Evolutionary conservation across 2,113 vertebrate species (phyloP).

Genomic region (Propithecus coquereli): DNA sequence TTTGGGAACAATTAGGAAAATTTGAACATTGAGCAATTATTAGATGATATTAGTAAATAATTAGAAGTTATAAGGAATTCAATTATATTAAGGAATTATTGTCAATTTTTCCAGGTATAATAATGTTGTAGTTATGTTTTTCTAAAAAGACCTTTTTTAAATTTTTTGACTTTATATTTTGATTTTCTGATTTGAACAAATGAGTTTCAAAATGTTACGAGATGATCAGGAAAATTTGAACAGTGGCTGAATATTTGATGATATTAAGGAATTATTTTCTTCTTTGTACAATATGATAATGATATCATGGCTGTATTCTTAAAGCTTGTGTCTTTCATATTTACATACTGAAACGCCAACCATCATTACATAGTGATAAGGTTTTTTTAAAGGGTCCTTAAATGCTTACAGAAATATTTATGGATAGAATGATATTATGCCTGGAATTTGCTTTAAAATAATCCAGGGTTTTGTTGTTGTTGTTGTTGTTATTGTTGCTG

Average conservation of each 20-base stretch:
- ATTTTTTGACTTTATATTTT: background rate
- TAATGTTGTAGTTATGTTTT: background rate
- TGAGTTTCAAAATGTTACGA: background rate
- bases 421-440: background rate
- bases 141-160: background rate
- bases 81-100: background rate
- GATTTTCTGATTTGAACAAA: background rate
- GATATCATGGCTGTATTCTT: background rate
- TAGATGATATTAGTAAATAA: background rate
- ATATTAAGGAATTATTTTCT: background rate
- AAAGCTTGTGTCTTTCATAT: background rate
- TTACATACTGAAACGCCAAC: background rate
- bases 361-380: background rate
- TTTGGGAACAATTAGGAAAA: background rate
- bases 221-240: background rate
- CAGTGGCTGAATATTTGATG: background rate
- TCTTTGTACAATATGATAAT: background rate
- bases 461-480: background rate
- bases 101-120: background rate
- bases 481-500: background rate
- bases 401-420: background rate
- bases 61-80: background rate
- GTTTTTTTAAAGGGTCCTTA: background rate
- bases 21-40: background rate
- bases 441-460: background rate